Percentiles rank a stretch among this genome's conserved stretches.
Conservation (phyloP, 2,113 vertebrate species). For the Leptobrachium leishanense region DNA sequence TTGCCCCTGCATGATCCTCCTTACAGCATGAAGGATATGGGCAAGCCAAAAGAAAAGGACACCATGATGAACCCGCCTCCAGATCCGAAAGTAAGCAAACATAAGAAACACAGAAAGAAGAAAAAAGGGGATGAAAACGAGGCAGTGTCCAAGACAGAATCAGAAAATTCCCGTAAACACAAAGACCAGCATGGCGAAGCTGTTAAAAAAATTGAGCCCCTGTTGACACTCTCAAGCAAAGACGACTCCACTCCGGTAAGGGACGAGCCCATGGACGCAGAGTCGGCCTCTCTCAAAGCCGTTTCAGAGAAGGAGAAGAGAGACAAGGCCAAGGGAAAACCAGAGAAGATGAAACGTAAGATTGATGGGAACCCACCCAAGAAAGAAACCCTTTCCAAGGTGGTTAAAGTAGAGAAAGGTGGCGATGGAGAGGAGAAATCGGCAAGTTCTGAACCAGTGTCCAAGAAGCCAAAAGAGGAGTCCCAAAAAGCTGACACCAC, state of each 20-base stretch:
- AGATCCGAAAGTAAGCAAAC: constrained; percentile 71
- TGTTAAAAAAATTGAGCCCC: constrained; percentile 63
- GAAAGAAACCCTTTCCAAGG: constrained; percentile 72
- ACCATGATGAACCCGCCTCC: constrained; percentile 60
- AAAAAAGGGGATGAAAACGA: constrained; percentile 86
- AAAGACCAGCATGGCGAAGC: constrained; percentile 69
- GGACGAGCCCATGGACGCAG: constrained; percentile 92
- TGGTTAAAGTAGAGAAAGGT: constrained; percentile 71
- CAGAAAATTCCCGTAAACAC: constrained; percentile 68
- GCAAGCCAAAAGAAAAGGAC: constrained; percentile 70
- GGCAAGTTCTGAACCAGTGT: constrained; percentile 65
- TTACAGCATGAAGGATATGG: constrained; percentile 71
- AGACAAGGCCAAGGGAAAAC: constrained; percentile 69
- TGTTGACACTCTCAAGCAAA: constrained; percentile 70
- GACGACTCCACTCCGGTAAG: constrained; percentile 92
- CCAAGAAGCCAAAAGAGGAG: constrained; percentile 79
- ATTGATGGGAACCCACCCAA: constrained; percentile 65
- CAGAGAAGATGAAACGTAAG: constrained; percentile 84
- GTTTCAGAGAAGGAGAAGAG: constrained; percentile 79
- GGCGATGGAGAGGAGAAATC: constrained; percentile 71
- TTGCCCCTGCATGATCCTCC: constrained; percentile 66
- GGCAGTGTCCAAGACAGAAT: constrained; percentile 64
- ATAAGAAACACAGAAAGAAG: constrained; percentile 82
- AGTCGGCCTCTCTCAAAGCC: constrained; percentile 73
- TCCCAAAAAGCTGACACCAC: constrained; percentile 66